Evolutionary conservation across 2,888 invertebrate genomes (phyloP).

Genomic region (Diarsia rubi): DNA sequence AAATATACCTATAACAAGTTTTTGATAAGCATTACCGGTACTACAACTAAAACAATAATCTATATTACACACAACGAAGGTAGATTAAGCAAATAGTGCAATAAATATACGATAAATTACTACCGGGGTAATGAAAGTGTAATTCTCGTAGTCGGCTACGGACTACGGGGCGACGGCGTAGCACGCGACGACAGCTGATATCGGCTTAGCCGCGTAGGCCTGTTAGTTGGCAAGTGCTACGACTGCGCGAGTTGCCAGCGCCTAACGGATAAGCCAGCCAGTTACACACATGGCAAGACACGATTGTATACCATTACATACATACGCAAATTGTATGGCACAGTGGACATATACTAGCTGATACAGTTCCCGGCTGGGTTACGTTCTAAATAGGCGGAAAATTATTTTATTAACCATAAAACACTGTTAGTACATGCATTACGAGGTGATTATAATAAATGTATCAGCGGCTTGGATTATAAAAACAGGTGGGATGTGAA

Average conservation of each 20-base stretch:
- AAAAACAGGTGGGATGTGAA: constrained; percentile 50
- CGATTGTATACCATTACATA: constrained; percentile 19
- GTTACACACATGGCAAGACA: constrained; percentile 74
- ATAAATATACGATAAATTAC: constrained; percentile 52
- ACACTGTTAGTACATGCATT: constrained; percentile 45
- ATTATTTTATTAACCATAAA: constrained; percentile 66
- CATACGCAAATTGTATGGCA: constrained; percentile 45
- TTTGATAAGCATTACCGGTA: not conserved
- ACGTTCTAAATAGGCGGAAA: constrained; percentile 59
- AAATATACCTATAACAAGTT: constrained; percentile 3
- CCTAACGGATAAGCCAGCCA: constrained; percentile 75
- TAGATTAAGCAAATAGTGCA: constrained; percentile 28
- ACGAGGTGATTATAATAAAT: constrained; percentile 61
- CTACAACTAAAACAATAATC: constrained; percentile 16
- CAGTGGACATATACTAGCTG: constrained; percentile 22
- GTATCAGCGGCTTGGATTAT: constrained; percentile 62
- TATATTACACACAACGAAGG: constrained; percentile 20
- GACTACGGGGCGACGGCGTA: constrained; percentile 78
- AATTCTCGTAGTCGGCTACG: constrained; percentile 76
- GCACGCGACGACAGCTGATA: constrained; percentile 75
- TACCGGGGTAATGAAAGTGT: constrained; percentile 62
- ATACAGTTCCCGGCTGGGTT: constrained; percentile 47
- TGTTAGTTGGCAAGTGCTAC: constrained; percentile 85
- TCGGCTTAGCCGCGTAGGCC: constrained; percentile 84
- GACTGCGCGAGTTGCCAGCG: constrained; percentile 86